phyloP scores from a whole-genome alignment of 2,113 vertebrate genomes.

The Bubo bubo region DNA sequence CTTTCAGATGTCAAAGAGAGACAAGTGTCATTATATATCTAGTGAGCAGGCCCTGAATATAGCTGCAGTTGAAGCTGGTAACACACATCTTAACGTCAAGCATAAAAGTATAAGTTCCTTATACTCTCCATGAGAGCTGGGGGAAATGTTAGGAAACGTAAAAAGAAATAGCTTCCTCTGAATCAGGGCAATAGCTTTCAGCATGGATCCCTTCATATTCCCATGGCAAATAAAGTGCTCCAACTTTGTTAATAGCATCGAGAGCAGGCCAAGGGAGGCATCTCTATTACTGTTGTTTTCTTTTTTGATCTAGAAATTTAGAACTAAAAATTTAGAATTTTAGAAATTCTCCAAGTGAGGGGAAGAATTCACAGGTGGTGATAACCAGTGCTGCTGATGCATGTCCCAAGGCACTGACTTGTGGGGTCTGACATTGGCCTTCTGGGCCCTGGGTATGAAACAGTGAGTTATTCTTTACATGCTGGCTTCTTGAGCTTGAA shows the following conservation, averaged over 20 bases:
- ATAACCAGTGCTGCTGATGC: background rate
- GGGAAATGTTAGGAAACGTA: background rate
- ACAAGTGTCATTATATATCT: background rate
- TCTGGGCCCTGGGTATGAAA: background rate
- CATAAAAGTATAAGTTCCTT: background rate
- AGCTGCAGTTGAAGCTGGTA: background rate
- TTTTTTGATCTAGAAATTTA: background rate
- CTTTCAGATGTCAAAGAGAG: background rate
- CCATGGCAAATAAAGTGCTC: background rate
- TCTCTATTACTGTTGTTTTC: background rate
- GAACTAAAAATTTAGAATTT: background rate
- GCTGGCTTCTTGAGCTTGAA: background rate
- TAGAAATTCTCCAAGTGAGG: background rate
- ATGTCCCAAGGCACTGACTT: background rate
- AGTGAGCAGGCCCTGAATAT: background rate
- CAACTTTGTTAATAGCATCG: background rate
- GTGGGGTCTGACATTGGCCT: accelerated
- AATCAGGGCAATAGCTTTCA: background rate
- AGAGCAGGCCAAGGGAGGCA: background rate
- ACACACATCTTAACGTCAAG: background rate
- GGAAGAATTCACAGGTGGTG: background rate
- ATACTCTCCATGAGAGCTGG: background rate
- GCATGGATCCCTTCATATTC: background rate
- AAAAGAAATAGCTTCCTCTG: background rate
- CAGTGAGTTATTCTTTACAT: background rate